Base-by-base conservation (phyloP, 2,113 vertebrate species). In the Dinomys branickii region DNA sequence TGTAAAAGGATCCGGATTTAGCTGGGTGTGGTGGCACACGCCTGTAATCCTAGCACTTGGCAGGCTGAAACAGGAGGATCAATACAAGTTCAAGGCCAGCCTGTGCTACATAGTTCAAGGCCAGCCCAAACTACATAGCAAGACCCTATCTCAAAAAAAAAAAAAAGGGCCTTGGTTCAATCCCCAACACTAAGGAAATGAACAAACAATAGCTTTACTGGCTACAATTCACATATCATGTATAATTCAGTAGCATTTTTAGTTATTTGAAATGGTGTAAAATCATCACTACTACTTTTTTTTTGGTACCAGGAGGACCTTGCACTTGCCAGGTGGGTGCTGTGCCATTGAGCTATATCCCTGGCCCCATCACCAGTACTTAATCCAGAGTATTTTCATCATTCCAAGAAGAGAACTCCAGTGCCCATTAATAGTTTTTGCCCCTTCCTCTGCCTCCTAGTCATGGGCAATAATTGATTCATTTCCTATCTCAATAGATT, bases 161-260 rank as follows among this genome's bases (percentile, higher is more conserved):
- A 77, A 77, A 58, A 7, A 65, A 71, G 28, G 14, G 22, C 65
- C n/a, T 58, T 20, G 16, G 59, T 20, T 91, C 20, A 41, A 59
- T 35, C 50, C 50, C 20, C 63, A 69, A 19, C 12, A 26, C n/a
- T 20, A 58, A 71, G 33, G 35, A 44, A 50, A 50, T 80, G 56
- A 91, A 82, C 35, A 38, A 82, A 95, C 58, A 75, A 83, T n/a
- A 94, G 30, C 14, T 89, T 90, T 59, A 41, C 50, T 91, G 85
- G 22, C 56, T 61, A 86, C 65, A 93, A 91, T 65, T 67, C 69
- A 85, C 38, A 89, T 58, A 44, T 3, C 30, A 93, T 52, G 8
- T 65, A 88, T 24, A 85, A 84, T 47, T 92, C 56, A 54, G 50
- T 85, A 67, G 69, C 20, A 19, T 38, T 80, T 80, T 54, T 35